phyloP scores from a whole-genome alignment of 2,113 vertebrate species.

The Peromyscus maniculatus region DNA sequence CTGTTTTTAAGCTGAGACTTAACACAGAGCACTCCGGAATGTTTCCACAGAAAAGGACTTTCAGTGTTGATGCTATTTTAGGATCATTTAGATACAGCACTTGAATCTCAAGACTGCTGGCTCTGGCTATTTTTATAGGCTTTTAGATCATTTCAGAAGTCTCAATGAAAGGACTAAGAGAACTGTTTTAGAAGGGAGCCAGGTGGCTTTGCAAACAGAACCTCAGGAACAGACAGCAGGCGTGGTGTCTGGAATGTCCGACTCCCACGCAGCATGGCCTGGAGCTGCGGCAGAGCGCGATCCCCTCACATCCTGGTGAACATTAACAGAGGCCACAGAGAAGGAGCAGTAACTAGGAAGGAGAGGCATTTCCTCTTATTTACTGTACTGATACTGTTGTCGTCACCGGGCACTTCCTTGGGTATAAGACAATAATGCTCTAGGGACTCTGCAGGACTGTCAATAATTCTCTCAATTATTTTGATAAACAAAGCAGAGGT shows the following conservation, averaged over 20 bases:
- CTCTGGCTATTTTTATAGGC: slow-evolving; percentile 56
- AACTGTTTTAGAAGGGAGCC: slow-evolving; percentile 67
- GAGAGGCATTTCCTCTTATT: neutral
- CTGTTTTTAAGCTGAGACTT: slow-evolving; percentile 53
- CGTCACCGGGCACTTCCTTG: neutral
- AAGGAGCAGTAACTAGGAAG: neutral
- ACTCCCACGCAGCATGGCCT: neutral
- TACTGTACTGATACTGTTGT: neutral
- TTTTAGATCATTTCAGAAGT: slow-evolving; percentile 59
- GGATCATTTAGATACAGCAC: slow-evolving; percentile 50
- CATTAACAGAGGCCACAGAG: neutral
- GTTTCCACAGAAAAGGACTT: slow-evolving; percentile 49
- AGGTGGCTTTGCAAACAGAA: slow-evolving; percentile 33
- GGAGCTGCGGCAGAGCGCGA: neutral
- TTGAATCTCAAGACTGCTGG: slow-evolving; percentile 54
- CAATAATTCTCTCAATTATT: neutral
- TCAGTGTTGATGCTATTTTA: slow-evolving; percentile 54
- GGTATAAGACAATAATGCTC: neutral
- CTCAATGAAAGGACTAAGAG: slow-evolving; percentile 47
- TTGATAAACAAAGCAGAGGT: neutral
- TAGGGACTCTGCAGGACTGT: neutral
- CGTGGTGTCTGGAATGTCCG: neutral
- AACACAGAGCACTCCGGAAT: neutral
- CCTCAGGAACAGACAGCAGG: neutral
- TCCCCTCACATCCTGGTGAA: neutral